Conservation (phyloP, 2,888 invertebrate genomes). For the Sipha maydis region DNA sequence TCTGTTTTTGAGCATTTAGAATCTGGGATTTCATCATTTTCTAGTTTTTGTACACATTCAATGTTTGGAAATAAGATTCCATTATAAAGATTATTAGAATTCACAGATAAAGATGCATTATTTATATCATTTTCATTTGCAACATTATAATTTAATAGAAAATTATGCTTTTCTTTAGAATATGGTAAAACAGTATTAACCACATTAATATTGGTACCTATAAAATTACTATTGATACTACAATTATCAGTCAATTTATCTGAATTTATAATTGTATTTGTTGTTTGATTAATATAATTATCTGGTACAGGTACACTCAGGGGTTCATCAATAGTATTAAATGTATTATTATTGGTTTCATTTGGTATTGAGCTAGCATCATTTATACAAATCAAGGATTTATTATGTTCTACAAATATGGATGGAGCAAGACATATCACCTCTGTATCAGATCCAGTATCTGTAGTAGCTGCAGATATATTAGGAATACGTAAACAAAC, state of each 20-base stretch:
- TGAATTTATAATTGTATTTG: not conserved
- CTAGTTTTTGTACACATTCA: not conserved
- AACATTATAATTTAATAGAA: not conserved
- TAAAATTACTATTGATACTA: not conserved
- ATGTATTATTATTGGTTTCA: not conserved
- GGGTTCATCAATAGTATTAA: conserved; percentile 9
- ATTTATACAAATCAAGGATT: not conserved
- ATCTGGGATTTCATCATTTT: not conserved
- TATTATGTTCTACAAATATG: conserved; percentile 21
- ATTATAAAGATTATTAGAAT: not conserved
- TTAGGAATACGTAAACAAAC: conserved; percentile 74
- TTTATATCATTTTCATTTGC: conserved; percentile 12
- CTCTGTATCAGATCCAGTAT: conserved; percentile 79
- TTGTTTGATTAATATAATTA: not conserved
- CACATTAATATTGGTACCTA: not conserved
- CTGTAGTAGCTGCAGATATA: conserved; percentile 72
- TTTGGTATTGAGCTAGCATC: not conserved
- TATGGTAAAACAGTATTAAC: not conserved
- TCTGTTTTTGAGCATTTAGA: not conserved
- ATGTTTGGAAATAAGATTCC: not conserved
- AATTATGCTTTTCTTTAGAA: not conserved
- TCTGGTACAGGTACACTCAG: not conserved
- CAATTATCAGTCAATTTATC: not conserved
- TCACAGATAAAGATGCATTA: not conserved
- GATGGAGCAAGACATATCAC: conserved; percentile 69